These are phyloP conservation scores for Noctua pronuba DNA, from an alignment of 2,888 invertebrate species.

Conservation along the genomic window DNA sequence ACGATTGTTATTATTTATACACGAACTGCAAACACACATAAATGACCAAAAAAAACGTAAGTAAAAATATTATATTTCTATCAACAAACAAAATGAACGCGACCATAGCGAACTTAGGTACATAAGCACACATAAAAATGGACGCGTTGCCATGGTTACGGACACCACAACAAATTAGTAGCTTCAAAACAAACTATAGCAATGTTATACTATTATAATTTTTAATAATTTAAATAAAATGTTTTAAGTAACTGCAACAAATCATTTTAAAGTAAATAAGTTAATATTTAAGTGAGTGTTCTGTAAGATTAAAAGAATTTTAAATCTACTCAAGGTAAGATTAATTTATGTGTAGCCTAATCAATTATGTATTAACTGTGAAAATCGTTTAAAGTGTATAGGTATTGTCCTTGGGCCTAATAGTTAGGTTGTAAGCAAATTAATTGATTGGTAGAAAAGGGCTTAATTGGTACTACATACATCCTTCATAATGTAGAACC, in stretches of 20 bases:
- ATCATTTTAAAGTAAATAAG: not conserved
- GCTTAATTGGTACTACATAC: too few species aligned
- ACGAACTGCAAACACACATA: too few species aligned
- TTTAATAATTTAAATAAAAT: constrained; percentile 1
- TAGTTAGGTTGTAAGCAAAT: not conserved
- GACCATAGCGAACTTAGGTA: not conserved
- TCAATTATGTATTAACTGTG: constrained; percentile 40
- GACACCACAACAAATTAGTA: constrained; percentile 73
- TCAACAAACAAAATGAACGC: constrained; percentile 48
- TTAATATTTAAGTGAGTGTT: not conserved
- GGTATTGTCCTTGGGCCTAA: constrained; percentile 25
- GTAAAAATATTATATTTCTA: not conserved
- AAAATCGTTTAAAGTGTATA: not conserved
- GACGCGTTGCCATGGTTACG: constrained; percentile 76
- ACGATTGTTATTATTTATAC: too few species aligned
- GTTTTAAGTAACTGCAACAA: not conserved
- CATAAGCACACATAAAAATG: constrained; percentile 22
- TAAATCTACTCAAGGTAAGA: constrained; percentile 25
- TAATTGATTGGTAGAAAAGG: not conserved
- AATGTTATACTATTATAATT: not conserved
- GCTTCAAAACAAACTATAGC: constrained; percentile 61
- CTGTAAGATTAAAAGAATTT: not conserved
- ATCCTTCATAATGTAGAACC: too few species aligned
- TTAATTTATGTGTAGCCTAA: constrained; percentile 6
- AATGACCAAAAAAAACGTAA: too few species aligned